Evolutionary conservation across 2,797 vertebrate species (phyloP), one percentile per base, ranked within the genome.

Genomic region (Sitta carolinensis): DNA sequence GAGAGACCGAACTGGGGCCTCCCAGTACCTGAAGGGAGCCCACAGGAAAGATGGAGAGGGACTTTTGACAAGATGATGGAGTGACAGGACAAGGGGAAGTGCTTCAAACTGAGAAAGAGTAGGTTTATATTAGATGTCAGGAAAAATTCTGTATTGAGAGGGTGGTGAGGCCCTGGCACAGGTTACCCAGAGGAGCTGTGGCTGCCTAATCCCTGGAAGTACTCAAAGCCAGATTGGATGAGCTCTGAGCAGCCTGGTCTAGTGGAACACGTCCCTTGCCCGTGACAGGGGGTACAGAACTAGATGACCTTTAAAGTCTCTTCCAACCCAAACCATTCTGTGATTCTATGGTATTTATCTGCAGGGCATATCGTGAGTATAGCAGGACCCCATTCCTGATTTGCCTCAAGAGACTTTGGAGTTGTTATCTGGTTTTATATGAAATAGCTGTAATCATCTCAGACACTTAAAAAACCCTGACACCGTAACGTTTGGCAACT

Each of bases 371-470:
- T 62, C 81, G 52, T 93, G 68, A 95, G 11, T 64, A 87, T 20
- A 80, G 64, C 34, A 69, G 76, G 38, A 89, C 78, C 32, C 17
- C 1, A 14, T 67, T 89, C 43, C 62, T 50, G 32, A 92, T 95
- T 96, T 89, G 61, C 68, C 90, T 68, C 40, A 91, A 87, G 86
- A 92, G 54, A 40, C 25, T 57, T 72, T 76, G 48, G 50, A 87
- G 40, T 47, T 93, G 84, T 85, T 59, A 74, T 15, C 26, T 36
- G 82, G 13, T 51, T 95, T 76, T 94, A 29, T 42, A 77, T 8
- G 36, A 48, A 93, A 50, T 5, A 84, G 19, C 11, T 23, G 7
- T 47, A 75, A 51, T 42, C 61, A 87, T 54, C 55, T 84, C 48
- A 79, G 68, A 62, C 26, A 26, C 79, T 68, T 88, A 23, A 69